phyloP scores from a whole-genome alignment of 1,140 invertebrate species.

The Musca domestica region DNA sequence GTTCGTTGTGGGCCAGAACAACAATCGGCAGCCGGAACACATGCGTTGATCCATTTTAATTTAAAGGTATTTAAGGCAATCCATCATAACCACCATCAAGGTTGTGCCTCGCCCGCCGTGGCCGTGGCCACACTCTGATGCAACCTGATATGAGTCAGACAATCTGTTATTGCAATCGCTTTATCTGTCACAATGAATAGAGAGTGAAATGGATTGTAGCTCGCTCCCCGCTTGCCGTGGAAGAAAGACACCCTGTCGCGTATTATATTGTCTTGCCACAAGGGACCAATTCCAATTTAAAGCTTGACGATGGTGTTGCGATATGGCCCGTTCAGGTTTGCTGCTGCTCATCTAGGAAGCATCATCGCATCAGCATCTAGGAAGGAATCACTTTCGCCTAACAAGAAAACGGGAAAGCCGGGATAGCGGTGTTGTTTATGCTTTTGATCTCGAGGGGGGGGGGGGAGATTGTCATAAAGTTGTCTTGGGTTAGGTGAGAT shows the following conservation, averaged over 20 bases:
- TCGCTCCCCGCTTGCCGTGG: slow-evolving; percentile 12
- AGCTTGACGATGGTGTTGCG: slow-evolving; percentile 1
- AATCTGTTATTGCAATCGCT: slow-evolving; percentile 52
- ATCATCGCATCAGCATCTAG: not conserved
- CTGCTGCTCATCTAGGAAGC: not conserved
- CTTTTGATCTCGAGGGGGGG: slow-evolving; percentile 14
- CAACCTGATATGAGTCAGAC: slow-evolving; percentile 53
- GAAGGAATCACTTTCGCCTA: slow-evolving; percentile 7
- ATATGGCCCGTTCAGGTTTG: not conserved
- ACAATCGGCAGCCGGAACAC: not conserved
- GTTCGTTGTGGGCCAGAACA: no score
- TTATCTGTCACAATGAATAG: slow-evolving; percentile 1
- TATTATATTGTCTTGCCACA: slow-evolving; percentile 54
- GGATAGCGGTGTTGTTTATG: not conserved
- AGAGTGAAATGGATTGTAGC: no score
- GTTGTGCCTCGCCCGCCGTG: no score
- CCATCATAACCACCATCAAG: slow-evolving; percentile 41
- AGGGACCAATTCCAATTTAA: slow-evolving; percentile 50
- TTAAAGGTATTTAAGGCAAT: slow-evolving; percentile 54
- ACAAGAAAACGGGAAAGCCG: slow-evolving; percentile 10
- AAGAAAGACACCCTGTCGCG: slow-evolving; percentile 38
- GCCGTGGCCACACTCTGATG: slow-evolving; percentile 31
- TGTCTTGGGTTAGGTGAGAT: not conserved
- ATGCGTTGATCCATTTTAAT: slow-evolving; percentile 41
- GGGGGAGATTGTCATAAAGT: not conserved